Percentiles rank a stretch among this genome's conserved stretches.
Evolutionary conservation across 1,140 invertebrate species (phyloP).

Genomic region (Aphaenogaster ashmeadi): DNA sequence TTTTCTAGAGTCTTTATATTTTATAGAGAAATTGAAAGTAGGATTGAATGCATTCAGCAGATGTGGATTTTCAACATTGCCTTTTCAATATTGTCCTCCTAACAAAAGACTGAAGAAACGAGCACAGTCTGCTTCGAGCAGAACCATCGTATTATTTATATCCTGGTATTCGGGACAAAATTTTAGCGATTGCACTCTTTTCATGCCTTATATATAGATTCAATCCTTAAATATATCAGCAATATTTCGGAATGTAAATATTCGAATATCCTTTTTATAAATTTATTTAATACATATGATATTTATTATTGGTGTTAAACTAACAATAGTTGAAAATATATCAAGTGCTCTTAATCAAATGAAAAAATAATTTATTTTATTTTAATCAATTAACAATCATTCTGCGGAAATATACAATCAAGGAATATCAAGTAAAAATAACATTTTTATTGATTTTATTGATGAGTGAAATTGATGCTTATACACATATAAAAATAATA

Average conservation of each 20-base stretch:
- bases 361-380: background rate
- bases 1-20: background rate
- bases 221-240: background rate
- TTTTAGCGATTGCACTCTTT: background rate
- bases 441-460: background rate
- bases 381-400: background rate
- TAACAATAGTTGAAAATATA: background rate
- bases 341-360: background rate
- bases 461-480: background rate
- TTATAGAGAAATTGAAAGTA: background rate
- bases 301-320: background rate
- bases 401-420: background rate
- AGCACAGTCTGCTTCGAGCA: background rate
- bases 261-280: background rate
- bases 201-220: background rate
- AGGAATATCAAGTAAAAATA: background rate
- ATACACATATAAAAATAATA: background rate
- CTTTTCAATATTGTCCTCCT: background rate
- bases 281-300: slow-evolving; percentile 1
- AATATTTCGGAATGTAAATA: background rate
- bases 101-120: slow-evolving; percentile 30
- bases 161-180: slow-evolving; percentile 9
- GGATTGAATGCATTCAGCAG: background rate
- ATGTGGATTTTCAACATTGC: background rate
- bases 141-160: slow-evolving; percentile 38